These are phyloP conservation scores for Decapterus maruadsi DNA, from an alignment of 2,797 vertebrate genomes.

Conservation along the genomic window DNA sequence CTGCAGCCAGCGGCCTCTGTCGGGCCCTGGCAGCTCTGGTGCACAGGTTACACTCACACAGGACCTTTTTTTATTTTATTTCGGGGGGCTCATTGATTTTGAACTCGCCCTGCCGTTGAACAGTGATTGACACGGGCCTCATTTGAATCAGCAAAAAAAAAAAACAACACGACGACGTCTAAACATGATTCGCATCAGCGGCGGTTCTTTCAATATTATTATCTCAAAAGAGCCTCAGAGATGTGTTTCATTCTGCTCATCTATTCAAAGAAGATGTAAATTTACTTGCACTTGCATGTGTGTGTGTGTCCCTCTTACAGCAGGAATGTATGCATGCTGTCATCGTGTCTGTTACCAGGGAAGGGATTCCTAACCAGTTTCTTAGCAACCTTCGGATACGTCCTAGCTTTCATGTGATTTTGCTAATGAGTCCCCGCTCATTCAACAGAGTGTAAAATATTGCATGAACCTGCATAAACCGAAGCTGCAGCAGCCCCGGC, in stretches of 20 bases:
- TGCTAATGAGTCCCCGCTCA: conserved; percentile 79
- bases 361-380: conserved; percentile 80
- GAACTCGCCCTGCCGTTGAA: background rate
- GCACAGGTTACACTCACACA: conserved; percentile 49
- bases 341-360: conserved; percentile 75
- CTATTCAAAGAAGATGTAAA: conserved; percentile 52
- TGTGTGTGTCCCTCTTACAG: conserved; percentile 42
- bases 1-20: conserved; percentile 64
- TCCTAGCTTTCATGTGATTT: conserved; percentile 79
- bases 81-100: background rate
- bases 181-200: conserved; percentile 5
- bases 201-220: background rate
- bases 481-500: conserved; percentile 36
- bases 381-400: conserved; percentile 82
- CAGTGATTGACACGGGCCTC: conserved; percentile 11
- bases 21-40: conserved; percentile 39
- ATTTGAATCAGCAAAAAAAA: conserved; percentile 1
- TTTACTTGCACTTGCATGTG: conserved; percentile 47
- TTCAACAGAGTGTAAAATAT: conserved; percentile 77
- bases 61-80: too few relatives aligned
- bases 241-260: conserved; percentile 14
- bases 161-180: background rate
- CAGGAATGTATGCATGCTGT: conserved; percentile 64
- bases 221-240: conserved; percentile 23
- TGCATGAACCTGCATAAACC: conserved; percentile 71